Conservation (phyloP, 1,140 invertebrate genomes). For the Sinella curviseta region DNA sequence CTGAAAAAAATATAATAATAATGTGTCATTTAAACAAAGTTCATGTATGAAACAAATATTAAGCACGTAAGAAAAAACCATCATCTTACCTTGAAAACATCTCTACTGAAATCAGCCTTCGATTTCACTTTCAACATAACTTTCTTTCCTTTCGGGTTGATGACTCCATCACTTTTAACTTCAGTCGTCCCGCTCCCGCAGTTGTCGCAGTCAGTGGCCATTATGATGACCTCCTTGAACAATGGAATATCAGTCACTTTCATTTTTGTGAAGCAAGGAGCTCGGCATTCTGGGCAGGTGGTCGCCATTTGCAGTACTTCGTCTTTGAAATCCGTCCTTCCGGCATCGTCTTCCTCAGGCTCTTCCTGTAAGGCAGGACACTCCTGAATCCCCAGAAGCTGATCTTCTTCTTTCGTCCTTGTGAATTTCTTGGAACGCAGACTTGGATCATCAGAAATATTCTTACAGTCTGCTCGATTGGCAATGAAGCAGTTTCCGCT, state of each 20-base stretch:
- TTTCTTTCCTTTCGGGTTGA: constrained; percentile 77
- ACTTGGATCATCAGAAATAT: constrained; percentile 65
- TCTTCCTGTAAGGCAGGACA: constrained; percentile 5
- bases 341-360: constrained; percentile 51
- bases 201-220: constrained; percentile 88
- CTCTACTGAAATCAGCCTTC: constrained; percentile 80
- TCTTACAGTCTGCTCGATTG: constrained; percentile 57
- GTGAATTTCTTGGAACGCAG: constrained; percentile 70
- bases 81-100: constrained; percentile 96
- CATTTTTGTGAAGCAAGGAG: constrained; percentile 89
- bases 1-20: no score
- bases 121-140: constrained; percentile 74
- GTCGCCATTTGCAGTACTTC: constrained; percentile 85
- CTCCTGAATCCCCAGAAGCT: constrained; percentile 64
- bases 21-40: no score
- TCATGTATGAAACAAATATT: no score
- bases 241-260: constrained; percentile 93
- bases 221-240: constrained; percentile 96
- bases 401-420: constrained; percentile 74
- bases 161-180: constrained; percentile 90
- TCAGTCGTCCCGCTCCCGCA: constrained; percentile 92
- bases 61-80: no score
- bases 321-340: constrained; percentile 63
- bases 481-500: constrained; percentile 90
- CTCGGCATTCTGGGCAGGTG: constrained; percentile 84